These are phyloP conservation scores for Tuta absoluta DNA, from an alignment of 2,888 invertebrate genomes.

Conservation along the genomic window DNA sequence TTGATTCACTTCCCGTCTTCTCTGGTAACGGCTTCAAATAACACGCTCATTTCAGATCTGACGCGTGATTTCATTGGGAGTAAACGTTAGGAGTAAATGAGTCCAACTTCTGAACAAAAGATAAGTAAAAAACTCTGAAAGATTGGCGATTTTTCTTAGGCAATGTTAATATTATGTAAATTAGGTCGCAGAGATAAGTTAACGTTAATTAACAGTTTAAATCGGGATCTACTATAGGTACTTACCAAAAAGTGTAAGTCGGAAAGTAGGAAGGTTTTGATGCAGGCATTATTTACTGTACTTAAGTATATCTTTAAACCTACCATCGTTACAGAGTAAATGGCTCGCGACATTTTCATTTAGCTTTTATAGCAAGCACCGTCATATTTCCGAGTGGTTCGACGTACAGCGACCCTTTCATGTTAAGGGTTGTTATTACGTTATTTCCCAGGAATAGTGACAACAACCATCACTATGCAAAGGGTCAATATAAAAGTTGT, in stretches of 20 bases:
- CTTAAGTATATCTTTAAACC: not conserved
- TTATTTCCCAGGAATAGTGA: not conserved
- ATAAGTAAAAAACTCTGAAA: too few relatives aligned
- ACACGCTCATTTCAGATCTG: conserved; percentile 7
- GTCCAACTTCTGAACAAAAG: too few relatives aligned
- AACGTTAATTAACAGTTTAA: too few relatives aligned
- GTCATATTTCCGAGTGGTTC: not conserved
- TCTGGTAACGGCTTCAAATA: not conserved
- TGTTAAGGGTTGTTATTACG: conserved; percentile 4
- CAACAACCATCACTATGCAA: not conserved
- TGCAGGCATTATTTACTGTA: too few relatives aligned
- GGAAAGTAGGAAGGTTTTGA: too few relatives aligned
- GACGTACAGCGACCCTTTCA: conserved; percentile 7
- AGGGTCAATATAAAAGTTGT: not conserved
- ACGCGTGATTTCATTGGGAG: not conserved
- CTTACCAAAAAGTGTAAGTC: too few relatives aligned
- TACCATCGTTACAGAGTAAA: conserved; percentile 5
- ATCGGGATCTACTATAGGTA: too few relatives aligned
- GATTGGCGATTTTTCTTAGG: too few relatives aligned
- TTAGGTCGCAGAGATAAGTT: too few relatives aligned
- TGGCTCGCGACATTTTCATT: conserved; percentile 18
- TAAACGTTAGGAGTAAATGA: not conserved
- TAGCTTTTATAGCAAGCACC: conserved; percentile 6
- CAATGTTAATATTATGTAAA: too few relatives aligned
- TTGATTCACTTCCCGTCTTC: conserved; percentile 1